Evolutionary conservation across 1,140 invertebrate genomes (phyloP).

Genomic region (Diachasma alloeum): DNA sequence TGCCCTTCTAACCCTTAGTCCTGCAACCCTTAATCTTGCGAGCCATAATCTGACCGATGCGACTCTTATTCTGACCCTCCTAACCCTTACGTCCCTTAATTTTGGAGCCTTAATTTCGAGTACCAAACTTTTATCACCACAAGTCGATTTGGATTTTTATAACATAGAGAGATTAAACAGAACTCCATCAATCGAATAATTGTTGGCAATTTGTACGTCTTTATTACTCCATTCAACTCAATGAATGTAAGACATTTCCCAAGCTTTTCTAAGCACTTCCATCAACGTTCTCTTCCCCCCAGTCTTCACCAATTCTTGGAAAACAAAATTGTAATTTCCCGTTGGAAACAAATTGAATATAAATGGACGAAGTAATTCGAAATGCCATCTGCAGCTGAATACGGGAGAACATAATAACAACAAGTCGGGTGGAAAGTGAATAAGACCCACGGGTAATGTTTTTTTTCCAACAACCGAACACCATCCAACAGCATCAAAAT

Average conservation of each 20-base stretch:
- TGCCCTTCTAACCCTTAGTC: too few species aligned
- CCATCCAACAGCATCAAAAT: neutral
- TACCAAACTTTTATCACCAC: too few species aligned
- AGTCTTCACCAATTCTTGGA: constrained; percentile 34
- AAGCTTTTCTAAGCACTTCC: constrained; percentile 33
- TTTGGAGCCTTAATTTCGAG: too few species aligned
- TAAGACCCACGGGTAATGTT: neutral
- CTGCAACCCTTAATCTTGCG: too few species aligned
- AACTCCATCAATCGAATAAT: neutral
- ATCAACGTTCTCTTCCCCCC: constrained; percentile 32
- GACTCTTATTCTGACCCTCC: too few species aligned
- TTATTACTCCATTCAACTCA: neutral
- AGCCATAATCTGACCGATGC: too few species aligned
- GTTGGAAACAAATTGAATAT: constrained; percentile 61
- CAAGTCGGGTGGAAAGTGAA: constrained; percentile 35
- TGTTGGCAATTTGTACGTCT: neutral
- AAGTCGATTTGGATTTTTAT: neutral
- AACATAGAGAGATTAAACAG: neutral
- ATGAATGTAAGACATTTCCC: constrained; percentile 17
- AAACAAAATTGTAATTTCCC: constrained; percentile 59
- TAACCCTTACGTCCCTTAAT: too few species aligned
- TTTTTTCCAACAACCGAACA: neutral
- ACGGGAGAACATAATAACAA: constrained; percentile 53
- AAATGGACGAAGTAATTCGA: constrained; percentile 58
- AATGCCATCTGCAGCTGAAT: constrained; percentile 54